These are phyloP conservation scores for Lasioglossum baleicum DNA, from an alignment of 1,140 invertebrate genomes.

Conservation along the genomic window DNA sequence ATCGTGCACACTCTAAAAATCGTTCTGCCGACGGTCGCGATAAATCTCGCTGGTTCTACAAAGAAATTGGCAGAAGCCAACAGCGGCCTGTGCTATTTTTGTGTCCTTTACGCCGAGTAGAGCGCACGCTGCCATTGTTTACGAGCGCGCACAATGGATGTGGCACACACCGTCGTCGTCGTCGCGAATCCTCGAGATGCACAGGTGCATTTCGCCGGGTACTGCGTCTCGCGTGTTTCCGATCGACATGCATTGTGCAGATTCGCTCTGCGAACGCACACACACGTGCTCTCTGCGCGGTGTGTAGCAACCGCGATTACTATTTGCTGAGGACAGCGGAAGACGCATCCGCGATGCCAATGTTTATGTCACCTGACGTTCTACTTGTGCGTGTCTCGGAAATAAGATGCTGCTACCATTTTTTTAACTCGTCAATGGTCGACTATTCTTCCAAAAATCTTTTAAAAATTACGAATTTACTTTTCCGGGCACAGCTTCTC, in stretches of 20 bases:
- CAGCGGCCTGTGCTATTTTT: constrained; percentile 1
- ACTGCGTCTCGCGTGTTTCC: not conserved
- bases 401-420: too few relatives aligned
- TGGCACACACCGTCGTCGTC: not conserved
- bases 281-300: too few relatives aligned
- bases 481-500: too few relatives aligned
- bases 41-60: constrained; percentile 10
- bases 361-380: not conserved
- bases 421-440: too few relatives aligned
- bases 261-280: too few relatives aligned
- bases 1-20: constrained; percentile 10
- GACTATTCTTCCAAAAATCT: too few relatives aligned
- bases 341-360: not conserved
- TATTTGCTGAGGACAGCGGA: not conserved
- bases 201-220: not conserved
- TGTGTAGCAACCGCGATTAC: too few relatives aligned
- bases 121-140: constrained; percentile 2
- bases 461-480: too few relatives aligned
- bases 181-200: too few relatives aligned
- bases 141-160: constrained; percentile 1
- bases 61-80: constrained; percentile 22
- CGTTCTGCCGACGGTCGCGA: not conserved
- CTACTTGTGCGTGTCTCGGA: too few relatives aligned
- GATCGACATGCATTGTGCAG: constrained; percentile 8
- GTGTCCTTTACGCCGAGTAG: not conserved